These are phyloP conservation scores for Cylas formicarius DNA, from an alignment of 1,140 invertebrate genomes.

Conservation along the genomic window DNA sequence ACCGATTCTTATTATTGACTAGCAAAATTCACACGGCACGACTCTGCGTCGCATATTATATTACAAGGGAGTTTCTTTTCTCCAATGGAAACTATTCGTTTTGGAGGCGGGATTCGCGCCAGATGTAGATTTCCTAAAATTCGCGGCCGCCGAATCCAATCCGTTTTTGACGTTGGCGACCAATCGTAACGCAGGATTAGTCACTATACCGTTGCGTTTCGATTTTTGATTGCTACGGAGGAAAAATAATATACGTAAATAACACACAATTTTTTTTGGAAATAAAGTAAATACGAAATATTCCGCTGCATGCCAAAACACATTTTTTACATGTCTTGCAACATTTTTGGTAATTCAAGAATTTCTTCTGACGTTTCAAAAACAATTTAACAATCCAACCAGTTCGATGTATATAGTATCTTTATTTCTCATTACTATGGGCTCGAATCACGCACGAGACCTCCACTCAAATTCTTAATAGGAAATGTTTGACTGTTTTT, in stretches of 20 bases:
- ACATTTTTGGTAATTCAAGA: no score
- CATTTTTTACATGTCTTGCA: no score
- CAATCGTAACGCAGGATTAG: constrained; percentile 79
- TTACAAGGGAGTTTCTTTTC: constrained; percentile 62
- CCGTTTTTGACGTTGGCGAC: constrained; percentile 62
- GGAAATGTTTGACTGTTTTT: no score
- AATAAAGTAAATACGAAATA: no score
- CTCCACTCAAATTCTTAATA: no score
- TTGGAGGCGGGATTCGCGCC: constrained; percentile 46
- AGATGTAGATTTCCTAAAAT: constrained; percentile 44
- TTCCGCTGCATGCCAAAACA: no score
- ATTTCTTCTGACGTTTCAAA: no score
- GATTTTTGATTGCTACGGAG: constrained; percentile 50
- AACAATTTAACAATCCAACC: no score
- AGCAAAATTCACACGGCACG: constrained; percentile 27
- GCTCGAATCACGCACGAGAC: no score
- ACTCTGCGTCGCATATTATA: constrained; percentile 13
- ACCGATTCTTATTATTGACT: constrained; percentile 34
- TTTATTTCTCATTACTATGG: no score
- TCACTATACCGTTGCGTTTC: constrained; percentile 83
- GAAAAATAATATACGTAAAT: constrained; percentile 6
- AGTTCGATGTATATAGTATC: no score
- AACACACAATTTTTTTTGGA: no score
- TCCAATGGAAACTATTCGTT: constrained; percentile 63
- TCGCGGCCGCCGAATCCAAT: constrained; percentile 54